phyloP scores from a whole-genome alignment of 2,113 vertebrate species.

The Campylomormyrus numenius region DNA sequence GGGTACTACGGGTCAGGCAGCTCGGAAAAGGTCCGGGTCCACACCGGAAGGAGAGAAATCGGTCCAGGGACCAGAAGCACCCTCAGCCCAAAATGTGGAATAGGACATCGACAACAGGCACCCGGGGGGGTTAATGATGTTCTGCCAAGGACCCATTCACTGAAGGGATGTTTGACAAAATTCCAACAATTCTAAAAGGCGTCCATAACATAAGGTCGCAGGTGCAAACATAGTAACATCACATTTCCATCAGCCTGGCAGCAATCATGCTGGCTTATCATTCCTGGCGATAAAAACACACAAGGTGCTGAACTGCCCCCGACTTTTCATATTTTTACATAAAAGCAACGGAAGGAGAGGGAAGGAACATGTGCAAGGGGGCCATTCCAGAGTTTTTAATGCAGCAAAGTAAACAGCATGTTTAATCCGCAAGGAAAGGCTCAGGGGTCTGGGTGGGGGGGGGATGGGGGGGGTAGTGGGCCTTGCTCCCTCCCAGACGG shows the following conservation, averaged over 20 bases:
- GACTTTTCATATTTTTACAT: not conserved
- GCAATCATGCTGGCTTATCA: not conserved
- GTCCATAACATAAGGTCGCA: not conserved
- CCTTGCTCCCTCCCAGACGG: conserved; percentile 64
- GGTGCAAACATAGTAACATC: not conserved
- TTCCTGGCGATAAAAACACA: not conserved
- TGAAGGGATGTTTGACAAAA: not conserved
- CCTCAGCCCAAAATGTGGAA: not conserved
- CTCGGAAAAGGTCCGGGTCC: not conserved
- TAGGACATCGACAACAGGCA: not conserved
- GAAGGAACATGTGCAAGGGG: not conserved
- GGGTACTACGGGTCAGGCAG: not conserved
- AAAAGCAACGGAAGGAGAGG: not conserved
- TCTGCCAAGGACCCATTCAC: not conserved
- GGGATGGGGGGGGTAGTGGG: conserved; percentile 36
- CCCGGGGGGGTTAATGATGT: not conserved
- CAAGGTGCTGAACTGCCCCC: not conserved
- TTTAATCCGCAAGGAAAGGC: conserved; percentile 57
- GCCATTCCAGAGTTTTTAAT: conserved; percentile 33
- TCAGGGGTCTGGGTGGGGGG: conserved; percentile 49
- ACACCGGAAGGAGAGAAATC: not conserved
- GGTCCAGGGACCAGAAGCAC: not conserved
- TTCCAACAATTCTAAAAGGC: not conserved
- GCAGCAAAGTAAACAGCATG: conserved; percentile 45
- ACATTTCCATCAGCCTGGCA: not conserved